These are phyloP conservation scores for Polyodon spathula DNA, from an alignment of 2,113 vertebrate genomes.

Conservation along the genomic window DNA sequence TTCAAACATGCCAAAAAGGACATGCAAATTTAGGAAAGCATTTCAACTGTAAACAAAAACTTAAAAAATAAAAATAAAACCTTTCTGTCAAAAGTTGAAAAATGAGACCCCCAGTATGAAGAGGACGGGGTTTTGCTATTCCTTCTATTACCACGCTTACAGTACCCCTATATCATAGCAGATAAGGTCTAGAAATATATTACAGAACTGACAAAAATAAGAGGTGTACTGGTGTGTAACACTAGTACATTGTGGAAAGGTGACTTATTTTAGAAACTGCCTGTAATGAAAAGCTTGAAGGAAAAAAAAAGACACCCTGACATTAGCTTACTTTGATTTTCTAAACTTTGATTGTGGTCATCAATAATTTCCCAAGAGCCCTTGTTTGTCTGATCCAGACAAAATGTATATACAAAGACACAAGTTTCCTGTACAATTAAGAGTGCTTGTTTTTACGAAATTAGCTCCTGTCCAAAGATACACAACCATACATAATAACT, in stretches of 20 bases:
- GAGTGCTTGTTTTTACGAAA: neutral
- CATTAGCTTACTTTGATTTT: constrained; percentile 1
- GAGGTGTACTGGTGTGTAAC: no score
- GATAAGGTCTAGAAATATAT: no score
- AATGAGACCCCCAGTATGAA: constrained; percentile 34
- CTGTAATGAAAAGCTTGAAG: neutral
- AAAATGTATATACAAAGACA: constrained; percentile 13
- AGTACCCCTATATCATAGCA: no score
- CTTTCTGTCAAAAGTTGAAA: constrained; percentile 42
- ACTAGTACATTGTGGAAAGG: constrained; percentile 11
- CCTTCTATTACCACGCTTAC: no score
- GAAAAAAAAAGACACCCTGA: constrained; percentile 6
- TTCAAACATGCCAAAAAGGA: constrained; percentile 41
- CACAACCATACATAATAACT: neutral
- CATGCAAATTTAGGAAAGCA: constrained; percentile 34
- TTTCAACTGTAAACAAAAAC: constrained; percentile 42
- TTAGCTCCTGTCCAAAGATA: neutral
- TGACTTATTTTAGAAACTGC: neutral
- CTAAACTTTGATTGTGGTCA: constrained; percentile 3
- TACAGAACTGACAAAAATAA: no score
- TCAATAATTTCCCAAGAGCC: constrained; percentile 8
- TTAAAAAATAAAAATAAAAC: no score
- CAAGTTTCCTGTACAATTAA: constrained; percentile 12
- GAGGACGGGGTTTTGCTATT: no score
- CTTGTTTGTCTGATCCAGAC: constrained; percentile 24